Evolutionary conservation across 2,797 vertebrate species (phyloP).

Genomic region (Sebastolobus altivelis): DNA sequence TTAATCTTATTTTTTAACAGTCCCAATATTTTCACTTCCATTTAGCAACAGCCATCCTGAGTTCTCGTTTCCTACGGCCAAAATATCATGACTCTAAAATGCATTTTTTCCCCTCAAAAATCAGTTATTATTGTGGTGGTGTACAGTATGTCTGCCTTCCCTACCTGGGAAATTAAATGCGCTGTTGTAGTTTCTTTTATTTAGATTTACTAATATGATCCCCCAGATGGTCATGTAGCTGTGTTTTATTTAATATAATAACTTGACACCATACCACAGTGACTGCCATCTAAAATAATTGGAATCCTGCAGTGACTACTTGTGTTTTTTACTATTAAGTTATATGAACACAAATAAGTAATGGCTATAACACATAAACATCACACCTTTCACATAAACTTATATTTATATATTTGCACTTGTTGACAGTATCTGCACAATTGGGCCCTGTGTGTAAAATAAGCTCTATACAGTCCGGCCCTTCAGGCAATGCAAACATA

Average conservation of each 20-base stretch:
- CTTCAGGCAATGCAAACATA: not conserved
- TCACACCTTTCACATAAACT: not conserved
- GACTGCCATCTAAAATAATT: not conserved
- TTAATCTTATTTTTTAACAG: too few relatives aligned
- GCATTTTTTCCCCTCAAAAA: not conserved
- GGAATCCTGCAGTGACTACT: not conserved
- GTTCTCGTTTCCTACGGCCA: not conserved
- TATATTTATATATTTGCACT: not conserved
- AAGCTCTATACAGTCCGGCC: not conserved
- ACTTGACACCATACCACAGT: not conserved
- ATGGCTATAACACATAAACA: not conserved
- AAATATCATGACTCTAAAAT: not conserved
- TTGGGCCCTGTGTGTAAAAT: not conserved
- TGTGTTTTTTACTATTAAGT: not conserved
- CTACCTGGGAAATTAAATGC: not conserved
- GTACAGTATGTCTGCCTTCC: not conserved
- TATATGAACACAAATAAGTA: not conserved
- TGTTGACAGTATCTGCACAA: not conserved
- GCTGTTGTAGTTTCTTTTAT: not conserved
- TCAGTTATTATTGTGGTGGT: not conserved
- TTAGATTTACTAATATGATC: not conserved
- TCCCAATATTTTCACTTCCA: too few relatives aligned
- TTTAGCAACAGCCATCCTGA: not conserved
- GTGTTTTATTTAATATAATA: constrained; percentile 3
- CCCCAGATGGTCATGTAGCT: not conserved